Percentiles rank a stretch among this genome's conserved stretches.
These are phyloP conservation scores for Tortricodes alternella DNA, from an alignment of 2,888 invertebrate species.

Conservation along the genomic window DNA sequence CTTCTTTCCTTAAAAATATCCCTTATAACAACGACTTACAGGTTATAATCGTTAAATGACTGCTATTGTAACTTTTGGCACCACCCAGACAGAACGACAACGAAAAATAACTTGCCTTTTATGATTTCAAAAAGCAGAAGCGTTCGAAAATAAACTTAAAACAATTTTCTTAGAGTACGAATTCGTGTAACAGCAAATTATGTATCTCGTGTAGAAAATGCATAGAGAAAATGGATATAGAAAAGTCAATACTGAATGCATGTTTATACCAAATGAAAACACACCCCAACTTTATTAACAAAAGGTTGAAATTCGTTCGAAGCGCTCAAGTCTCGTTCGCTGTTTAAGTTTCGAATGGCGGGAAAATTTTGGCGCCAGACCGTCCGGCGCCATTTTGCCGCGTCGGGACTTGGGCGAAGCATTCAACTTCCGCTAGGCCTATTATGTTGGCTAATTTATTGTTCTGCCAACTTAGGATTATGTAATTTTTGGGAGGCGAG, in stretches of 20 bases:
- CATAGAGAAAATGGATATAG: slow-evolving; percentile 38
- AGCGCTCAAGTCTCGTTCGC: background rate
- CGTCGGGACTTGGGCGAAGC: slow-evolving; percentile 53
- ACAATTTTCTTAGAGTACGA: background rate
- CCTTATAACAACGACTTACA: background rate
- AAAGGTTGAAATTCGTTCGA: slow-evolving; percentile 30
- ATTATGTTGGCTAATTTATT: slow-evolving; percentile 70
- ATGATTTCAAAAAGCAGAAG: background rate
- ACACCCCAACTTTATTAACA: slow-evolving; percentile 1
- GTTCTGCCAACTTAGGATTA: slow-evolving; percentile 48
- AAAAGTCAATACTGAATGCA: slow-evolving; percentile 56
- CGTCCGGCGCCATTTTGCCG: slow-evolving; percentile 66
- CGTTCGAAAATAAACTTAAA: slow-evolving; percentile 36
- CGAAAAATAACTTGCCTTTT: slow-evolving; percentile 47
- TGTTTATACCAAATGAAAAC: slow-evolving; percentile 34
- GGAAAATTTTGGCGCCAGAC: slow-evolving; percentile 36
- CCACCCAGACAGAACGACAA: slow-evolving; percentile 58
- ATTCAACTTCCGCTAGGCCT: slow-evolving; percentile 64
- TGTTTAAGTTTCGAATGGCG: slow-evolving; percentile 10
- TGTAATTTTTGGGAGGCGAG: slow-evolving; percentile 12
- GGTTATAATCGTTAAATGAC: slow-evolving; percentile 9
- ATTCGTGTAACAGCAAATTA: slow-evolving; percentile 24
- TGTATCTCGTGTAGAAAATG: slow-evolving; percentile 37
- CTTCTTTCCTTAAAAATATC: background rate
- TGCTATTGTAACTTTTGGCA: slow-evolving; percentile 41